These are phyloP conservation scores for Chlamydotis undulata DNA, from an alignment of 2,113 vertebrate genomes.

Conservation along the genomic window DNA sequence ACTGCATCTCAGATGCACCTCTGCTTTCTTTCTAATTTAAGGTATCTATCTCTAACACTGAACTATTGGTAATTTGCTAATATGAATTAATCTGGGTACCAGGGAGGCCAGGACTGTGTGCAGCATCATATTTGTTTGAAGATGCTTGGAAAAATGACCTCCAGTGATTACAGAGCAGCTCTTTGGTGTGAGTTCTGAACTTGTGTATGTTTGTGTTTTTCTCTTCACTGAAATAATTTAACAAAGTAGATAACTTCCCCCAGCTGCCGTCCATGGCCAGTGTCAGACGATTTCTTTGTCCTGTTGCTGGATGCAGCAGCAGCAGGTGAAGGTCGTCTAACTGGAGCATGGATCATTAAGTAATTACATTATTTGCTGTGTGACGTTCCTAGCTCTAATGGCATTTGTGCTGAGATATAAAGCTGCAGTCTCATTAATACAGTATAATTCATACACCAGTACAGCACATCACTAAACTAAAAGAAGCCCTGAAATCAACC, in stretches of 20 bases:
- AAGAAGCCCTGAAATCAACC: not conserved
- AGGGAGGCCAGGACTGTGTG: not conserved
- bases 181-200: not conserved
- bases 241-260: not conserved
- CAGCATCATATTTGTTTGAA: not conserved
- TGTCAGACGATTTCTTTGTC: not conserved
- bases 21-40: not conserved
- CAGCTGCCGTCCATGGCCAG: not conserved
- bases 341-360: not conserved
- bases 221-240: not conserved
- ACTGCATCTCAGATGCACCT: not conserved
- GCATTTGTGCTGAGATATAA: not conserved
- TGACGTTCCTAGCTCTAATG: not conserved
- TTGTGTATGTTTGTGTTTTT: not conserved
- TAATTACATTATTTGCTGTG: not conserved
- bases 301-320: not conserved
- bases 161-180: not conserved
- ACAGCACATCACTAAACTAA: not conserved
- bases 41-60: not conserved
- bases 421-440: not conserved
- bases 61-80: not conserved
- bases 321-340: not conserved
- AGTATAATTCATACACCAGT: not conserved
- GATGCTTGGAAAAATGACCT: not conserved
- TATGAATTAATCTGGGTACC: not conserved